These are phyloP conservation scores for Lophochroa leadbeateri DNA, from an alignment of 2,113 vertebrate species.

Conservation along the genomic window DNA sequence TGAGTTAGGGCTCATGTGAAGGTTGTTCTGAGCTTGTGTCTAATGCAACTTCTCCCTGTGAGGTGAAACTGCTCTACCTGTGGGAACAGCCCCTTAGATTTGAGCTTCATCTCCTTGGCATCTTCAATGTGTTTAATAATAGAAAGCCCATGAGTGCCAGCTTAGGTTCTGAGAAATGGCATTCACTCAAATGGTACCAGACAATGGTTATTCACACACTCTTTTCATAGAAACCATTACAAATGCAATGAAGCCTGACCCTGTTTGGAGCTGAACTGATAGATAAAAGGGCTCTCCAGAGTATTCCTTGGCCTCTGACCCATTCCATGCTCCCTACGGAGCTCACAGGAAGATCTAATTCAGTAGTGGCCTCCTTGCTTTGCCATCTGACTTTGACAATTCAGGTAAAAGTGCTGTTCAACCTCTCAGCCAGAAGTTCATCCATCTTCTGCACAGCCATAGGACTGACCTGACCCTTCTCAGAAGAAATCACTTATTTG, in stretches of 20 bases:
- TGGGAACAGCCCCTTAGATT: background rate
- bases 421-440: rapidly evolving
- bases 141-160: background rate
- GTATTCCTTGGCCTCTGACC: background rate
- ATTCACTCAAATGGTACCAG: background rate
- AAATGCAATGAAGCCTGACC: background rate
- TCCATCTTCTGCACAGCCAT: background rate
- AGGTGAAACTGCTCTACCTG: background rate
- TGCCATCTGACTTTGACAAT: background rate
- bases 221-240: background rate
- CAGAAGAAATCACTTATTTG: background rate
- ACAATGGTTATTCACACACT: background rate
- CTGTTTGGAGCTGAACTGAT: background rate
- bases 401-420: background rate
- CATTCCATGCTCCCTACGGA: background rate
- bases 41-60: background rate
- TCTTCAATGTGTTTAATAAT: background rate
- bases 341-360: background rate
- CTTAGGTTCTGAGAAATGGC: background rate
- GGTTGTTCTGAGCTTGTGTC: background rate
- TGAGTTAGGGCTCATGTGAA: background rate
- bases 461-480: background rate
- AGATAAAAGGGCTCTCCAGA: background rate
- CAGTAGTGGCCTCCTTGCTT: background rate
- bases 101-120: background rate